Evolutionary conservation across 2,888 invertebrate genomes (phyloP), one percentile per base, ranked within the genome.

Genomic region (Morinoia aosen): DNA sequence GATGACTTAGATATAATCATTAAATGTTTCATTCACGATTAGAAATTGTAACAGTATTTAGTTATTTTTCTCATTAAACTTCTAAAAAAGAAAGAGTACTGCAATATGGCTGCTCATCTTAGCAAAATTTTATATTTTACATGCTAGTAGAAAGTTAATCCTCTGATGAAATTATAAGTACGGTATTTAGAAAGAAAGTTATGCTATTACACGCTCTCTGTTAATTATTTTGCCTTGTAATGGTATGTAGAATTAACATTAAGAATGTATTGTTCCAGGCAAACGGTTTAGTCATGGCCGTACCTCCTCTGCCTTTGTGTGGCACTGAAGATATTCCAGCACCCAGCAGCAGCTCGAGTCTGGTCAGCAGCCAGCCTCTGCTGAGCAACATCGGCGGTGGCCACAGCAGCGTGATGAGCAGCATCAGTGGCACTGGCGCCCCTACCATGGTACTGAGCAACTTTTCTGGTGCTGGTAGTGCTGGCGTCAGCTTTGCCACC

Each of bases 231-330:
- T 76, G 7, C 76, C 33, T 61, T 61, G 19, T 61, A 19, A 61
- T 16, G 61, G 19, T 10, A 61, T 61, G 19, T 16, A 61, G 8
- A 12, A 12, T 5, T 61, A 61, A 61, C 8, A 2, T 19, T 48
- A 48, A 48, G 48, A 48, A 61, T 61, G 14, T 76, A 33, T 76
- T 33, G 11, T 57, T 33, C 5, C 93, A 93, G 93, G 93, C 93
- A 12, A 93, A 93, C 57, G 93, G 93, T 57, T 57, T 93, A 57
- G 57, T 93, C 57, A 93, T 93, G 93, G 57, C 93, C 57, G 57
- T 93, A 14, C 93, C 93, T 57, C 48, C 93, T 39, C 12, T 93
- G 93, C 56, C 56, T 57, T 33, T 93, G 93, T 40, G 90, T 48
- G 57, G 57, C 19, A 39, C 57, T 48, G 93, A 93, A 57, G 93